These are phyloP conservation scores for Podarcis raffonei DNA, from an alignment of 2,113 vertebrate genomes.

Conservation along the genomic window DNA sequence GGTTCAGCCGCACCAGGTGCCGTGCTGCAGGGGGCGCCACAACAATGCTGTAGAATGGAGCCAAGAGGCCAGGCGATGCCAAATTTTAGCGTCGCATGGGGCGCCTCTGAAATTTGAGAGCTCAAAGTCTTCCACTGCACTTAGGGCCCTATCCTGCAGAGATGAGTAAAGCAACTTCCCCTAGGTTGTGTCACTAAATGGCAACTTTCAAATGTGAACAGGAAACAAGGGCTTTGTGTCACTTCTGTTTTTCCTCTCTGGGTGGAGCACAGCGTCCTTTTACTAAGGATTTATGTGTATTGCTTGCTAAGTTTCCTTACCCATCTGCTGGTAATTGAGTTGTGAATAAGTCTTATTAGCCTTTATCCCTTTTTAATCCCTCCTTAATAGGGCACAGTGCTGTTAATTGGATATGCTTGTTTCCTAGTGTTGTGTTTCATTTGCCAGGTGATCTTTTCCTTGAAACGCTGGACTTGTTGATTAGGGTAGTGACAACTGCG, in stretches of 20 bases:
- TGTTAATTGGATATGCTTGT: slow-evolving; percentile 5
- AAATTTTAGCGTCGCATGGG: too few relatives aligned
- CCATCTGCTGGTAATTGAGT: neutral
- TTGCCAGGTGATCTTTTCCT: neutral
- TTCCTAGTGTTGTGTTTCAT: neutral
- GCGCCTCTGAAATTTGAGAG: too few relatives aligned
- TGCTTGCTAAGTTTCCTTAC: neutral
- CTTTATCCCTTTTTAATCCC: neutral
- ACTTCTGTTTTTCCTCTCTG: neutral
- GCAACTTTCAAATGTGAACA: neutral
- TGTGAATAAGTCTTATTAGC: neutral
- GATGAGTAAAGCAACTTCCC: neutral
- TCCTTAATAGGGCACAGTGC: neutral
- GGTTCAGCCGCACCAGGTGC: too few relatives aligned
- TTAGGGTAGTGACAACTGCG: neutral
- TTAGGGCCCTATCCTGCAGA: too few relatives aligned
- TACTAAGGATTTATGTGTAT: neutral
- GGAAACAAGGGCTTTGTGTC: neutral
- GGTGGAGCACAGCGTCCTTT: neutral
- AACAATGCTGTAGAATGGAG: too few relatives aligned
- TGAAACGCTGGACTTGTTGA: neutral
- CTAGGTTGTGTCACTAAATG: neutral
- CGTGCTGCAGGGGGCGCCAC: too few relatives aligned
- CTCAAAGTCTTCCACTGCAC: too few relatives aligned
- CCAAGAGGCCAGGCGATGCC: too few relatives aligned